Evolutionary conservation across 1,140 invertebrate genomes (phyloP), one percentile per base, ranked within the genome.

Genomic region (Microplitis demolitor): DNA sequence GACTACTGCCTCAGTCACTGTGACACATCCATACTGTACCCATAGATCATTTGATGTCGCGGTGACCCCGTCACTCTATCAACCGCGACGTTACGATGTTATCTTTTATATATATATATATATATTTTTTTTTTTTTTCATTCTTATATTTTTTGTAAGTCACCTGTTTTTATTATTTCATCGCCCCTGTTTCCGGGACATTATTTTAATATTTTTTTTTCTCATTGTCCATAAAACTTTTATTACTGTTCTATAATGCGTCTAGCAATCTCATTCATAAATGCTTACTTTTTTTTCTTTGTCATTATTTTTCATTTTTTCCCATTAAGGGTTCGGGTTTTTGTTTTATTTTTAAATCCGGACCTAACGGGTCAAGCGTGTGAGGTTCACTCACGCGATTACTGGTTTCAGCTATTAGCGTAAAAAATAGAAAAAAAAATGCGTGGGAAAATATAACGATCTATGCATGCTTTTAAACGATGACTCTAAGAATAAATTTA

Each of bases 131-230:
- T 62, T 62, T 60, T 31, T 50, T 61, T 45, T 6, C 5, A 13
- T 16, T 70, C 56, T 50, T 45, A 13, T 6, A 60, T 37, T 58
- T 9, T 35, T 37, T 66, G 4, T 34, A 35, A 34, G 35, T 63
- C 60, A 63, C 60, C 45, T 63, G 58, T 39, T 24, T 70, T 34
- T 70, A 61, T 70, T 70, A 70, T 70, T 70, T 53, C 69, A 70
- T 58, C 39, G 45, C 31, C 34, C 58, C 5, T 54, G 13, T 54
- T 54, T 54, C 56, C 58, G 9, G 58, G 9, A 14, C 53, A 16
- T 56, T 24, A 56, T 56, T 60, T 34, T 33, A 24, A 34, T 33
- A 34, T 34, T 33, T 60, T 60, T 34, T 24, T 33, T 60, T 54
- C 39, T 11, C 8, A 45, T 56, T n/a, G 58, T 61, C 58, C 31